These are phyloP conservation scores for Andrena cerasifolii DNA, from an alignment of 1,140 invertebrate species.

Conservation along the genomic window DNA sequence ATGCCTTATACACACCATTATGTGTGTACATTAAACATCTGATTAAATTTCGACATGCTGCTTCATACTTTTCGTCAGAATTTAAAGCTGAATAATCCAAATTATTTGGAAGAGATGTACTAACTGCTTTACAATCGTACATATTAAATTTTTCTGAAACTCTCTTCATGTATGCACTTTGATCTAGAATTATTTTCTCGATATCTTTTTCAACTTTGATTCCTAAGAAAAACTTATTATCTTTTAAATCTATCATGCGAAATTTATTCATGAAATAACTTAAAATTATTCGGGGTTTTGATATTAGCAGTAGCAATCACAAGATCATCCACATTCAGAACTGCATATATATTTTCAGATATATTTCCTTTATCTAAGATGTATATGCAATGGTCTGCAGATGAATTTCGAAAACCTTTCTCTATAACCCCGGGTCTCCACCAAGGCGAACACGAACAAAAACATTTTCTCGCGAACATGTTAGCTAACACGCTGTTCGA, in stretches of 20 bases:
- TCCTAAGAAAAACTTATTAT: conserved; percentile 13
- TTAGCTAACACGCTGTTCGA: too few relatives aligned
- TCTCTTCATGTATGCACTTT: conserved; percentile 3
- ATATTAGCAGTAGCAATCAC: conserved; percentile 4
- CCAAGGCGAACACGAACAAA: too few relatives aligned
- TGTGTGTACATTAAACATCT: conserved; percentile 42
- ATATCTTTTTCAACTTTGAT: conserved; percentile 2
- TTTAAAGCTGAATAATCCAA: background rate
- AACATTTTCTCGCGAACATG: too few relatives aligned
- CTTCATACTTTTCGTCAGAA: background rate
- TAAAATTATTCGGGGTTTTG: background rate
- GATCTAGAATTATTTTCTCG: conserved; percentile 17
- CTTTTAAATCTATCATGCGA: conserved; percentile 1
- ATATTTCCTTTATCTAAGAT: conserved; percentile 2
- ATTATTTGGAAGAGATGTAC: background rate
- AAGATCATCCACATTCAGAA: conserved; percentile 27
- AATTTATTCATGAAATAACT: conserved; percentile 19
- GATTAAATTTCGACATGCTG: conserved; percentile 16
- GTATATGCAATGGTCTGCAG: background rate
- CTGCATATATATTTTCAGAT: conserved; percentile 6
- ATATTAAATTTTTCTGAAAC: conserved; percentile 33
- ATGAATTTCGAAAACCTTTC: conserved; percentile 1
- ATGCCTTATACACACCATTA: too few relatives aligned
- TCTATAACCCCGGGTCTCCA: too few relatives aligned
- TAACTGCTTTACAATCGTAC: conserved; percentile 16